These are phyloP conservation scores for Selenia dentaria DNA, from an alignment of 2,888 invertebrate genomes.

Conservation along the genomic window DNA sequence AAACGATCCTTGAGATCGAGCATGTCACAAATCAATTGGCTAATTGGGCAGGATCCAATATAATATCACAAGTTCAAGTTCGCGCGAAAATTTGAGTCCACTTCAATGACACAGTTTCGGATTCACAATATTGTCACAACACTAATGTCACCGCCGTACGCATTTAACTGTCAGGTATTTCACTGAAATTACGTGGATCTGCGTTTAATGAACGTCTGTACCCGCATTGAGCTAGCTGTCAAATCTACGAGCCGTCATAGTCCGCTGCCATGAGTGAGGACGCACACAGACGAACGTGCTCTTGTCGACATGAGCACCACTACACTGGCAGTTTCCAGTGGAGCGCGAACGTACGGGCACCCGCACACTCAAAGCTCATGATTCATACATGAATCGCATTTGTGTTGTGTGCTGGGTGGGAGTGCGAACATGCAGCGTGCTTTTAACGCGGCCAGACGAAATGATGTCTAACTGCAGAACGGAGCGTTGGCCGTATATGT, in stretches of 20 bases:
- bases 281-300: constrained; percentile 73
- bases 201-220: constrained; percentile 83
- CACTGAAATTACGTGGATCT: constrained; percentile 77
- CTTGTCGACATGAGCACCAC: constrained; percentile 72
- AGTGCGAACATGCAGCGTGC: constrained; percentile 83
- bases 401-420: constrained; percentile 78
- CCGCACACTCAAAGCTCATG: constrained; percentile 63
- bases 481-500: constrained; percentile 69
- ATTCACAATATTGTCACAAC: constrained; percentile 45
- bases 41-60: constrained; percentile 52
- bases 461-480: constrained; percentile 78
- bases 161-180: constrained; percentile 70
- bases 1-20: constrained; percentile 61
- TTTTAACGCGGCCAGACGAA: constrained; percentile 81
- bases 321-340: constrained; percentile 79
- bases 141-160: constrained; percentile 58
- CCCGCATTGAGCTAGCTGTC: constrained; percentile 86
- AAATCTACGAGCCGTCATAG: constrained; percentile 86
- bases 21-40: constrained; percentile 75
- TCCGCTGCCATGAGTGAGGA: constrained; percentile 82
- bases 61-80: constrained; percentile 63
- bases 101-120: constrained; percentile 42
- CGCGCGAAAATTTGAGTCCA: constrained; percentile 62
- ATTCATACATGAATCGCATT: constrained; percentile 72
- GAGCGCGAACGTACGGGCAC: constrained; percentile 74